Conservation (phyloP, 2,797 vertebrate genomes). For the Lycodopsis pacificus region DNA sequence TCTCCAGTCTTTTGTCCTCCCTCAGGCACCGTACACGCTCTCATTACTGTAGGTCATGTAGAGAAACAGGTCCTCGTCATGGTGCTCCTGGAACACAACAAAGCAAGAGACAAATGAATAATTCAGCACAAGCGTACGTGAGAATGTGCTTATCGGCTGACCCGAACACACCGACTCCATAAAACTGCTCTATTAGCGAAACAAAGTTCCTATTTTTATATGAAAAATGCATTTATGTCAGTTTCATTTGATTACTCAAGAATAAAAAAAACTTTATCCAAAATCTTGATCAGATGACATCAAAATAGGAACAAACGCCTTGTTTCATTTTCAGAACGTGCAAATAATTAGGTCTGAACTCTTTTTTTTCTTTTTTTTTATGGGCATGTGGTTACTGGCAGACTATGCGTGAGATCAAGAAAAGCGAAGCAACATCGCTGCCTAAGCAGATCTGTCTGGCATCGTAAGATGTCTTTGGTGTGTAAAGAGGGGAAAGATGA, state of each 20-base stretch:
- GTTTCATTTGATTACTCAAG: neutral
- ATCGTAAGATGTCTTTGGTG: neutral
- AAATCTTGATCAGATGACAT: neutral
- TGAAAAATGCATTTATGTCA: neutral
- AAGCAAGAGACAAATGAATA: neutral
- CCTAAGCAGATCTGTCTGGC: neutral
- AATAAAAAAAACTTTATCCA: neutral
- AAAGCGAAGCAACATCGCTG: slow-evolving; percentile 22
- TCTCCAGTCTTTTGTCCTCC: slow-evolving; percentile 35
- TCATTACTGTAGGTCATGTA: slow-evolving; percentile 99
- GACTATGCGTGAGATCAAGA: neutral
- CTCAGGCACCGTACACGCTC: slow-evolving; percentile 96
- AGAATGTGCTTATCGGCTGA: neutral
- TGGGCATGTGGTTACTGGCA: neutral
- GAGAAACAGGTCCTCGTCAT: slow-evolving; percentile 96
- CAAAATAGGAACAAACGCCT: neutral
- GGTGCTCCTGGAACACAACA: slow-evolving; percentile 89
- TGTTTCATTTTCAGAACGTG: neutral
- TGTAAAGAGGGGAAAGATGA: neutral
- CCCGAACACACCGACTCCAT: neutral
- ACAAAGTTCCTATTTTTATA: neutral
- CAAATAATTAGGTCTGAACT: too few species aligned
- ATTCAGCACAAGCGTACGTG: neutral
- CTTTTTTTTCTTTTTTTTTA: neutral
- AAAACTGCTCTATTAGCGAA: neutral